Evolutionary conservation across 2,888 invertebrate species (phyloP), one percentile per base, ranked within the genome.

Genomic region (Cacoxenus indagator): DNA sequence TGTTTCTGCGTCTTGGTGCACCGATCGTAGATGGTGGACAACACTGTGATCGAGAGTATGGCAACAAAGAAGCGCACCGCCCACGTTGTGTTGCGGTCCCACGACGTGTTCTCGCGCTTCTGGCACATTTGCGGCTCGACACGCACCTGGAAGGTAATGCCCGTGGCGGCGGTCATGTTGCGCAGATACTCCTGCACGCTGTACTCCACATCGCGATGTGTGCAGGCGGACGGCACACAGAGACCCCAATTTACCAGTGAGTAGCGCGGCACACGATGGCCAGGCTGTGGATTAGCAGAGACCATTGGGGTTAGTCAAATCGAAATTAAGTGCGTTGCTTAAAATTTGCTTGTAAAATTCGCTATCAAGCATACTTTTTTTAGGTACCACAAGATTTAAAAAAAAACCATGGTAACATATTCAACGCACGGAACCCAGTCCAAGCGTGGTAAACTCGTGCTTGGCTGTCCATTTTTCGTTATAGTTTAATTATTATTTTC

Each of bases 261-360:
- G 78, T 91, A 93, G 72, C 92, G 89, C 0, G 93, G 93, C 6
- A 93, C 91, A 71, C 93, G 89, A 84, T 93, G 93, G 5, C 93
- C 93, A 55, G 93, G 92, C 93, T 93, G 78, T 64, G n/a, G n/a
- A n/a, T n/a, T n/a, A n/a, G n/a, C n/a, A n/a, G n/a, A n/a, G n/a
- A n/a, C n/a, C n/a, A n/a, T n/a, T n/a, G n/a, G n/a, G n/a, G n/a
- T n/a, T n/a, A n/a, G n/a, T n/a, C n/a, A n/a, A n/a, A n/a, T n/a
- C n/a, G n/a, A n/a, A n/a, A n/a, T n/a, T n/a, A n/a, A n/a, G n/a
- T n/a, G n/a, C n/a, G n/a, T n/a, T n/a, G n/a, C n/a, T n/a, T n/a
- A n/a, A n/a, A n/a, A n/a, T n/a, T n/a, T n/a, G n/a, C n/a, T n/a
- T n/a, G n/a, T n/a, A n/a, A n/a, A n/a, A n/a, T n/a, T n/a, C n/a